phyloP scores from a whole-genome alignment of 2,888 invertebrate genomes.

The Cephus runcator region DNA sequence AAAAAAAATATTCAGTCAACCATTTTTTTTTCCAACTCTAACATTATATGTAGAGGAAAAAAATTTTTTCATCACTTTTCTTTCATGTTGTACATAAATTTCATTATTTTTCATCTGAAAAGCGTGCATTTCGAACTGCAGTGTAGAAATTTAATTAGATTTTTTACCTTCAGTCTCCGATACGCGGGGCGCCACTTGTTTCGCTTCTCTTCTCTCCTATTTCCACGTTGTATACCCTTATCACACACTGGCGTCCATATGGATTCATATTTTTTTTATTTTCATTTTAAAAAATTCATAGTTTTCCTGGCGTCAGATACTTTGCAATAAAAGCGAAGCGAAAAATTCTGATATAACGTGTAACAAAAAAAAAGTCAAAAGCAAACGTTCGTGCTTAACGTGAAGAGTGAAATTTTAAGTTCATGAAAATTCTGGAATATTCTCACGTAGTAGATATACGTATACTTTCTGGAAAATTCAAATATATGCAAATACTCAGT shows the following conservation, averaged over 20 bases:
- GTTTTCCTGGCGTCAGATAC: not conserved
- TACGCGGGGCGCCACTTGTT: not conserved
- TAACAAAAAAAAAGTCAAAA: not conserved
- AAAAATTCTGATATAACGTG: not conserved
- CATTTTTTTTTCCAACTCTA: too few species aligned
- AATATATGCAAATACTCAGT: not conserved
- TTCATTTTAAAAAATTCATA: not conserved
- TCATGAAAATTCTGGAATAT: not conserved
- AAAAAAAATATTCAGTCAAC: not conserved
- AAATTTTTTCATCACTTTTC: not conserved
- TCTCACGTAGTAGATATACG: not conserved
- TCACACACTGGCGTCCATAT: not conserved
- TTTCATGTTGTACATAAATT: not conserved
- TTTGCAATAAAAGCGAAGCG: not conserved
- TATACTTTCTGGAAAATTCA: not conserved
- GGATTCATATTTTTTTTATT: not conserved
- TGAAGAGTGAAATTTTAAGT: not conserved
- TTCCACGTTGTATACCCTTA: not conserved
- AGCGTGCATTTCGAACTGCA: not conserved
- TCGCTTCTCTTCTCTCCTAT: not conserved
- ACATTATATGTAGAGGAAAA: too few species aligned
- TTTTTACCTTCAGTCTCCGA: not conserved
- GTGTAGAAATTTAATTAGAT: not conserved
- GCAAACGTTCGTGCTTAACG: not conserved
- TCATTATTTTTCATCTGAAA: not conserved